A percentile compares a stretch with the other conserved stretches of the same genome.
Evolutionary conservation across 2,888 invertebrate genomes (phyloP).

Genomic region (Cataglyphis altisquamis): DNA sequence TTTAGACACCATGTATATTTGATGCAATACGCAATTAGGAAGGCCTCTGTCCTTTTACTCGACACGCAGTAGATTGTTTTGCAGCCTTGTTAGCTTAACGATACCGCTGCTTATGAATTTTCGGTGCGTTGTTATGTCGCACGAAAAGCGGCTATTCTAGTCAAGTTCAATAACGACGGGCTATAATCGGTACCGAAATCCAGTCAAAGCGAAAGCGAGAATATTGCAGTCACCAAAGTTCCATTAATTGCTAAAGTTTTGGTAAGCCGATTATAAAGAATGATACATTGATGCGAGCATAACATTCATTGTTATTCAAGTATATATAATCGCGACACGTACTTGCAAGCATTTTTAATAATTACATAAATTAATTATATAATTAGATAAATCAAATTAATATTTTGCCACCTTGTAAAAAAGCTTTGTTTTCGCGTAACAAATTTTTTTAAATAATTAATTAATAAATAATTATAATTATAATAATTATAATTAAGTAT

Average conservation of each 20-base stretch:
- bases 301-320: constrained; percentile 12
- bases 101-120: constrained; percentile 27
- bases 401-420: no score
- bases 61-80: constrained; percentile 27
- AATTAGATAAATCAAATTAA: no score
- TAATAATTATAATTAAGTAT: no score
- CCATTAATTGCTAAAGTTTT: constrained; percentile 65
- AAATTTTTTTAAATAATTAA: no score
- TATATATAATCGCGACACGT: not conserved
- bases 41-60: not conserved
- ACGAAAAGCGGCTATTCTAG: not conserved
- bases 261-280: constrained; percentile 44
- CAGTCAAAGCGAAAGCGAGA: constrained; percentile 39
- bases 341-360: no score
- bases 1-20: not conserved
- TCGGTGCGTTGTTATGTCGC: constrained; percentile 23
- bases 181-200: constrained; percentile 41
- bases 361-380: no score
- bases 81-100: constrained; percentile 31
- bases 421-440: no score
- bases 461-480: no score
- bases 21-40: not conserved
- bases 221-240: constrained; percentile 26
- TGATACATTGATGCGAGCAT: constrained; percentile 13
- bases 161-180: constrained; percentile 44